Evolutionary conservation across 2,888 invertebrate species (phyloP).

Genomic region (Gisinianus flammeolus): DNA sequence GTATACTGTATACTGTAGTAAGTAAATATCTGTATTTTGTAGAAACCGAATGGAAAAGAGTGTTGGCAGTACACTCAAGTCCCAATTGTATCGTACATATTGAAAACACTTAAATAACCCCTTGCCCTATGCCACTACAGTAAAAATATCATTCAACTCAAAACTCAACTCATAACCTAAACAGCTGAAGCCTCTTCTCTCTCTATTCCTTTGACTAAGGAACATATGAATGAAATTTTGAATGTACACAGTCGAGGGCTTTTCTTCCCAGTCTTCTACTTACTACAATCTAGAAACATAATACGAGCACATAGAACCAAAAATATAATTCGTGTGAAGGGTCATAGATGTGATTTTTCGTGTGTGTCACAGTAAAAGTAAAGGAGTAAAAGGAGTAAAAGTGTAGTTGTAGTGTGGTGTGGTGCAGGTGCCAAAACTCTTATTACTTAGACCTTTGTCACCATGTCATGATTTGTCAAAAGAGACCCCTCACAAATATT

Average conservation of each 20-base stretch:
- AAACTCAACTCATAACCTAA: not conserved
- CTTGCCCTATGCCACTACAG: no score
- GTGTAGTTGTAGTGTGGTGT: not conserved
- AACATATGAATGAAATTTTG: not conserved
- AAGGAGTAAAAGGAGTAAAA: no score
- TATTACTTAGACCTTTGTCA: constrained; percentile 46
- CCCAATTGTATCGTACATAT: not conserved
- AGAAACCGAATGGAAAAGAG: not conserved
- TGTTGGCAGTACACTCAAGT: no score
- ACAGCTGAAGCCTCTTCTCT: no score
- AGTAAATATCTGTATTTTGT: no score
- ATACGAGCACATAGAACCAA: no score
- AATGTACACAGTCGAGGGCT: constrained; percentile 8
- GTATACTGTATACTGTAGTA: no score
- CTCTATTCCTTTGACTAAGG: not conserved
- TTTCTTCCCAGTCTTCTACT: no score
- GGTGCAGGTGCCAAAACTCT: constrained; percentile 40
- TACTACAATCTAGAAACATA: no score
- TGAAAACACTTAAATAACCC: no score
- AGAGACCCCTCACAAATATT: constrained; percentile 32
- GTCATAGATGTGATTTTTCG: no score
- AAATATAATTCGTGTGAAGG: constrained; percentile 19
- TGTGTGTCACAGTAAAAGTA: no score
- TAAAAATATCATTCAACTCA: not conserved
- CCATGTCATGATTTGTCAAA: constrained; percentile 43